phyloP scores from a whole-genome alignment of 2,113 vertebrate species.

The Tonatia bakeri region DNA sequence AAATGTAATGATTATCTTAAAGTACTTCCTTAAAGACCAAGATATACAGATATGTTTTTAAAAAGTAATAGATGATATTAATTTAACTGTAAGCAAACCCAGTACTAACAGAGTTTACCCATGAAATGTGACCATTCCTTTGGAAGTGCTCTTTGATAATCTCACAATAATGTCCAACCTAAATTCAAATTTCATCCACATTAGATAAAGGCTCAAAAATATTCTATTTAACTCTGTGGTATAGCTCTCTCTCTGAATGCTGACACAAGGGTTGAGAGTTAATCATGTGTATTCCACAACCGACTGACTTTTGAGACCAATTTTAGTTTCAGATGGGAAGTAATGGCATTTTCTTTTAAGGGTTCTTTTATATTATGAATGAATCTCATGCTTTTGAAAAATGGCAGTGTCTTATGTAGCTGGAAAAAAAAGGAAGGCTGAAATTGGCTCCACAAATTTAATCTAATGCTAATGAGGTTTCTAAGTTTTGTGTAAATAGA shows the following conservation, averaged over 20 bases:
- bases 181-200: neutral
- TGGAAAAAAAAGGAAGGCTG: neutral
- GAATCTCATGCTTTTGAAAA: neutral
- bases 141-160: neutral
- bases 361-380: neutral
- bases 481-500: slow-evolving; percentile 51
- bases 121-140: neutral
- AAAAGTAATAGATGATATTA: neutral
- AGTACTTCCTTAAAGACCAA: neutral
- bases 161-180: neutral
- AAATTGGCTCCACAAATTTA: slow-evolving; percentile 11
- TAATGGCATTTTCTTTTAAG: neutral
- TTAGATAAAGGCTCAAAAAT: neutral
- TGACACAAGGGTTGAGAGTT: neutral
- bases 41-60: neutral
- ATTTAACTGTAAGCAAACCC: neutral
- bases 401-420: neutral
- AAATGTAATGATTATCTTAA: neutral
- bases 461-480: slow-evolving; percentile 32
- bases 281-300: neutral
- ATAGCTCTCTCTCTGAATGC: neutral
- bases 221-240: neutral
- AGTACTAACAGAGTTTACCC: neutral
- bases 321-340: neutral
- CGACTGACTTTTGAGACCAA: neutral